Base-by-base conservation (phyloP, 1,140 invertebrate species). In the Drosophila athabasca region DNA sequence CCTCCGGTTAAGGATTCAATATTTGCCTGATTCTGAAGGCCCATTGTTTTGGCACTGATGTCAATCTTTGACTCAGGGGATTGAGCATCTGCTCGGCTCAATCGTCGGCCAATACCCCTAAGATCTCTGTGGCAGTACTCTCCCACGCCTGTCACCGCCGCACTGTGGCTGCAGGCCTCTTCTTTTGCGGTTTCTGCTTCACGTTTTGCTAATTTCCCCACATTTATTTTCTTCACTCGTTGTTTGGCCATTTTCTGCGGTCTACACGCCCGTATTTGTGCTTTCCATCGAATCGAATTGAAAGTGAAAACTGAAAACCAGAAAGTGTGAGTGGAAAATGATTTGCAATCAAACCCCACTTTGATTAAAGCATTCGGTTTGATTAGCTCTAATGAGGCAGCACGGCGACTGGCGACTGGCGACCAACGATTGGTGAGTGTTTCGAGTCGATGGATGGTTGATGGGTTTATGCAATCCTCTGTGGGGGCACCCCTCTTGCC, bases 251-350 rank as follows among this genome's bases (percentile, higher is more conserved):
- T 69, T 72, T 76, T 59, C 54, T 64, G 60, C 59, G 62, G 62
- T 62, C 52, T 72, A 43, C 43, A 45, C 29, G 46, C 69, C 62
- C 70, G 62, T 54, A 54, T 73, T 69, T 50, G 70, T 35, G 43
- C 45, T 73, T 60, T 60, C 64, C 75, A 83, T 80, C 85, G 72
- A 76, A 79, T 80, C 48, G 72, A 69, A 76, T 85, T 72, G 81
- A 84, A 84, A 84, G 80, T 85, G 80, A 84, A 84, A 84, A 39
- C 35, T 39, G 35, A 39, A 39, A 80, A 80, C 62, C 75, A 65
- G 80, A 84, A 85, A 84, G 81, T 84, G 81, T 85, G 81, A 83
- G 80, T 85, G 44, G 43, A 76, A 84, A 85, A 76, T 85, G 76
- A 73, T 84, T 84, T 76, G 54, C 72, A 62, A 57, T 62, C 76